phyloP scores from a whole-genome alignment of 1,140 invertebrate genomes.

The Euwallacea similis region DNA sequence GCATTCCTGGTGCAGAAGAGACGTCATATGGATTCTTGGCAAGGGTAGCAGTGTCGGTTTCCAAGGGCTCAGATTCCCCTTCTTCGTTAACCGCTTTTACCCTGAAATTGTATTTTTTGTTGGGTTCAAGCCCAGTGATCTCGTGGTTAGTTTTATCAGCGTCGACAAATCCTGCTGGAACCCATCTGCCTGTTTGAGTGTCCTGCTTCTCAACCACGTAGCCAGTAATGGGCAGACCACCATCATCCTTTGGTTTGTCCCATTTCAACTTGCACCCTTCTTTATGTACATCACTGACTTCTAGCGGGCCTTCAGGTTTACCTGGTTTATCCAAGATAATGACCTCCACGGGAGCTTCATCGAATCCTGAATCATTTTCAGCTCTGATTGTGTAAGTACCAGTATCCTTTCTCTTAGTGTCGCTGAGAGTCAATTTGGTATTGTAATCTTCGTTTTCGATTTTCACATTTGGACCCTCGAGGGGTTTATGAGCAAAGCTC shows the following conservation, averaged over 20 bases:
- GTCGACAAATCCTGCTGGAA: conserved; percentile 83
- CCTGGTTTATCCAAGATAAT: conserved; percentile 92
- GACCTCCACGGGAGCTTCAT: conserved; percentile 93
- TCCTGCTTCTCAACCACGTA: conserved; percentile 95
- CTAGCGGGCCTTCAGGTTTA: conserved; percentile 91
- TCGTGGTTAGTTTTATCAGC: conserved; percentile 84
- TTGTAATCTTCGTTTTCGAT: conserved; percentile 94
- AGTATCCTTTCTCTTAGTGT: conserved; percentile 79
- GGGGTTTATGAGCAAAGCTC: conserved; percentile 68
- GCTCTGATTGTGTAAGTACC: conserved; percentile 91
- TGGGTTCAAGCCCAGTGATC: conserved; percentile 87
- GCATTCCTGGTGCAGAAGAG: conserved; percentile 85
- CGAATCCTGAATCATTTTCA: conserved; percentile 88
- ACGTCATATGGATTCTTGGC: conserved; percentile 97
- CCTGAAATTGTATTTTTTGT: conserved; percentile 92
- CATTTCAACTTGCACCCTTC: conserved; percentile 94
- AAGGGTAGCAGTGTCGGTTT: conserved; percentile 80
- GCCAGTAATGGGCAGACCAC: conserved; percentile 86
- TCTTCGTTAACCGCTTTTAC: conserved; percentile 95
- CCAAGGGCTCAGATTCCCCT: conserved; percentile 91
- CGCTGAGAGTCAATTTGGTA: conserved; percentile 80
- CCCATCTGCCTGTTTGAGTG: conserved; percentile 81
- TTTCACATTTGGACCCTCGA: conserved; percentile 61
- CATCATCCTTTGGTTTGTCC: conserved; percentile 95
- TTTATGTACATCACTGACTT: conserved; percentile 90